phyloP scores from a whole-genome alignment of 53 echinoderm and acorn worm species.

The Arbacia lixula region DNA sequence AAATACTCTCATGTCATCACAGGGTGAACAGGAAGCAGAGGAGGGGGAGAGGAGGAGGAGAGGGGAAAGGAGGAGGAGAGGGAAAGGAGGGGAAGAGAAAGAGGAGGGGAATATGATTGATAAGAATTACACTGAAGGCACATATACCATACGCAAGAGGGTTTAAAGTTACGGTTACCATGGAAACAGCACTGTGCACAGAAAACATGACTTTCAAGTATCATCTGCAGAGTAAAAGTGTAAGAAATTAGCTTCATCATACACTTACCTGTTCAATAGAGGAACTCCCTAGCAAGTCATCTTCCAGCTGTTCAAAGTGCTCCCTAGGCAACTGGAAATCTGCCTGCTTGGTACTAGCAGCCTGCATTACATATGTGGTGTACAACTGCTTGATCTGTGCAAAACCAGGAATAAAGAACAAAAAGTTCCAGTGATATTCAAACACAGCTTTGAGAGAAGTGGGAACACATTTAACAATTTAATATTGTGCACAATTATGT shows the following conservation, averaged over 20 bases:
- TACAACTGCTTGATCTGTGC: conserved; percentile 67
- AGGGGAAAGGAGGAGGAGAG: neutral
- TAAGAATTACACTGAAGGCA: no score
- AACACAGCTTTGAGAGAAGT: no score
- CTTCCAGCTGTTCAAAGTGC: conserved; percentile 72
- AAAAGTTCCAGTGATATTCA: no score
- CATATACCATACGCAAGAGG: no score
- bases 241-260: no score
- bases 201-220: neutral
- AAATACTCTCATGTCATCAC: no score
- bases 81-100: neutral
- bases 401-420: neutral
- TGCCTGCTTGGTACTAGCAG: neutral
- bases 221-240: no score
- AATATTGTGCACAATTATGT: no score
- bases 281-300: conserved; percentile 68
- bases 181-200: neutral
- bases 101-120: no score
- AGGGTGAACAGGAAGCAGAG: neutral
- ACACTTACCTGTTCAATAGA: conserved; percentile 67
- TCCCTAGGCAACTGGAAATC: conserved; percentile 67
- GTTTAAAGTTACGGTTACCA: neutral
- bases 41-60: neutral
- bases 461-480: no score
- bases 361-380: conserved; percentile 53